Percentiles rank a stretch among this genome's conserved stretches.
These are phyloP conservation scores for Cataglyphis livida DNA, from an alignment of 2,888 invertebrate genomes.

Conservation along the genomic window DNA sequence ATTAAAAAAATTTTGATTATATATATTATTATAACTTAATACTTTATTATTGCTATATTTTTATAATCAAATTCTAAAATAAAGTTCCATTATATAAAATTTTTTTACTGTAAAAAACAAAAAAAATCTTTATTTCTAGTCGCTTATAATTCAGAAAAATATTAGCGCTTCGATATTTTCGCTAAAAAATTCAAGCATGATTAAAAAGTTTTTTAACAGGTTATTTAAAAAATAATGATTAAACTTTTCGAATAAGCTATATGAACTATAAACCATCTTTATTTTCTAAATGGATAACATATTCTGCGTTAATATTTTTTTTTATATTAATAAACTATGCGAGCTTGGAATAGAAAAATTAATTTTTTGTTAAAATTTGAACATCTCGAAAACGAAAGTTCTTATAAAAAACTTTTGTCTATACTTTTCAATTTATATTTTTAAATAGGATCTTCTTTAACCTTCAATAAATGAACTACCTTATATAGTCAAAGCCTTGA, in stretches of 20 bases:
- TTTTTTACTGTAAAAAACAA: background rate
- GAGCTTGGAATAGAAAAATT: background rate
- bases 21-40: no score
- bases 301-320: background rate
- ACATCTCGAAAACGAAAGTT: background rate
- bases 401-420: background rate
- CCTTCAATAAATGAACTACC: constrained; percentile 8
- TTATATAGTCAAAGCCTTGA: constrained; percentile 50
- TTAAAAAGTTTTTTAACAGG: background rate
- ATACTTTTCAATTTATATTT: background rate
- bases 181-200: background rate
- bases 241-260: background rate
- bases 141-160: background rate
- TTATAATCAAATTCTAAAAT: background rate
- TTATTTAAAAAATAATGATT: background rate
- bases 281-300: background rate
- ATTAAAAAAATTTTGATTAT: background rate
- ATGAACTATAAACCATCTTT: background rate
- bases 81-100: background rate
- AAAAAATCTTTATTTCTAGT: background rate
- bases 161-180: background rate
- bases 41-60: background rate
- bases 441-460: background rate
- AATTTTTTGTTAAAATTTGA: background rate
- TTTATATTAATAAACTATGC: background rate